Evolutionary conservation across 2,888 invertebrate species (phyloP), one percentile per base, ranked within the genome.

Genomic region (Callosobruchus maculatus): DNA sequence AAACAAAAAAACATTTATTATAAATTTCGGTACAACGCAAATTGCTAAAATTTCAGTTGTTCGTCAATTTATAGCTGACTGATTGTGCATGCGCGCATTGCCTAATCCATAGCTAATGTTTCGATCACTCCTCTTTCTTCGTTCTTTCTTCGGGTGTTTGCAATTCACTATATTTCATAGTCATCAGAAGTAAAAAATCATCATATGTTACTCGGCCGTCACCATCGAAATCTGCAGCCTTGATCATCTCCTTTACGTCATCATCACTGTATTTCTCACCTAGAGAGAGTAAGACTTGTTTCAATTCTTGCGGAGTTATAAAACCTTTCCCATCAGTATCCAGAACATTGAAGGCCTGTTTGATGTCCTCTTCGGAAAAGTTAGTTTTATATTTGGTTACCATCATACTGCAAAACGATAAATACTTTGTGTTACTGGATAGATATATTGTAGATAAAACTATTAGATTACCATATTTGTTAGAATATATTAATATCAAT

Each of bases 211-310:
- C 21, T n/a, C 70, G 22, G n/a, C 69, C 69, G 13, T 22, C 21
- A 20, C 26, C 26, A 26, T 26, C 70, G 70, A 70, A 22, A 26
- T 26, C 70, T 2, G 70, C 70, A 20, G 22, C 70, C 21, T 70
- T 70, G 70, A 70, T 26, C 70, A 70, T 70, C 70, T 70, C 70
- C 18, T 70, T 70, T 2, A 70, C 70, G 18, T 70, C 70, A 4
- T 70, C 70, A 20, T 70, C 22, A 22, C 22, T 70, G 20, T 26
- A 26, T 21, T 70, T 70, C n/a, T 70, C 70, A 20, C 70, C 70
- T 18, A 70, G 70, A 2, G 70, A 20, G 20, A n/a, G 20, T 0
- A 70, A n/a, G 2, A 70, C 70, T 21, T 70, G 70, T 26, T 26
- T 70, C 70, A 70, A 20, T 26, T 70, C 70, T 20, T 21, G 22